Evolutionary conservation across 2,797 vertebrate species (phyloP).

Genomic region (Protonibea diacanthus): DNA sequence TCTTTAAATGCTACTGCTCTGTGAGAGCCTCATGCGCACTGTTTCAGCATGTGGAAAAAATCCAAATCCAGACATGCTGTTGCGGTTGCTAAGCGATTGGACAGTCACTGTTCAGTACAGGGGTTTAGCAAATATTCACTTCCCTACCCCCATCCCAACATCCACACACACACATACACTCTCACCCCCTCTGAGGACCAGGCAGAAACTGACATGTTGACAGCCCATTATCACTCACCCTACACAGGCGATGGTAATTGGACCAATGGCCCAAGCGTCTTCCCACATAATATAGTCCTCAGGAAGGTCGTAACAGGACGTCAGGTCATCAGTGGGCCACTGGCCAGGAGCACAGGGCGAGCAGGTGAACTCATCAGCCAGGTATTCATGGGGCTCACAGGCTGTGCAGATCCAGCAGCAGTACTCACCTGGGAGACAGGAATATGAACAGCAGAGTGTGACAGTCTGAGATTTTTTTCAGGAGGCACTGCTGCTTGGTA

Average conservation of each 20-base stretch:
- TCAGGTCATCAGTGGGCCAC: constrained; percentile 94
- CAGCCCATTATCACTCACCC: constrained; percentile 80
- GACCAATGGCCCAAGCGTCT: constrained; percentile 98
- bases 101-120: not conserved
- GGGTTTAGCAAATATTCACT: not conserved
- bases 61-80: not conserved
- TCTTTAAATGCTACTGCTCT: not conserved
- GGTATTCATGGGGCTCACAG: constrained; percentile 95
- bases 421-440: constrained; percentile 87
- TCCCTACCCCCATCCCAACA: not conserved
- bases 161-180: not conserved
- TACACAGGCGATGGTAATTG: constrained; percentile 95
- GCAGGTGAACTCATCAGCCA: constrained; percentile 97
- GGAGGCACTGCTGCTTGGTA: constrained; percentile 31
- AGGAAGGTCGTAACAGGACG: constrained; percentile 94
- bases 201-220: constrained; percentile 12
- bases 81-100: constrained; percentile 4
- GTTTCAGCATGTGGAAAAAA: not conserved
- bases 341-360: constrained; percentile 93
- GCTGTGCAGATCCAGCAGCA: constrained; percentile 99
- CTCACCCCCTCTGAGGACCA: not conserved
- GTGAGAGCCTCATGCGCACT: not conserved
- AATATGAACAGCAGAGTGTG: constrained; percentile 42
- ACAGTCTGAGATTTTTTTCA: constrained; percentile 45
- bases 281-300: constrained; percentile 99